A percentile compares a stretch with the other conserved stretches of the same genome.
Evolutionary conservation across 2,888 invertebrate species (phyloP).

Genomic region (Thelaira solivaga): DNA sequence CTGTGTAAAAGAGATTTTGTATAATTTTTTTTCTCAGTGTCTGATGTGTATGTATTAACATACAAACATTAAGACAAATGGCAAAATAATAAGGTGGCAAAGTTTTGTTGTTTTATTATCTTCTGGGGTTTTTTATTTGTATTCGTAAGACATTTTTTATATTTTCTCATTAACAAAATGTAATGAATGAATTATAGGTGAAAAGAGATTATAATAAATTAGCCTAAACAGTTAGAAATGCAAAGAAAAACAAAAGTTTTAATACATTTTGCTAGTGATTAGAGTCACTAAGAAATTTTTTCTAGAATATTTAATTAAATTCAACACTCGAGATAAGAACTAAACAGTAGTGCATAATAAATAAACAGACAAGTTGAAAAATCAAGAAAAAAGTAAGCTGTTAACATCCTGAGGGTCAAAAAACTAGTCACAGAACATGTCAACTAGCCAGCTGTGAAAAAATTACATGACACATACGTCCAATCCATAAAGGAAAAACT

Average conservation of each 20-base stretch:
- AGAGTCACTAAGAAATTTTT: background rate
- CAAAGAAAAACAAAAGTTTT: constrained; percentile 21
- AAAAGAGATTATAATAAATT: constrained; percentile 54
- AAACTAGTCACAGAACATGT: too few species aligned
- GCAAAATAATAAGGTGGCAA: constrained; percentile 57
- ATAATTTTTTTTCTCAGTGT: constrained; percentile 22
- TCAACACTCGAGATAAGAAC: too few species aligned
- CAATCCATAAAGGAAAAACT: too few species aligned
- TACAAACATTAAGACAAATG: constrained; percentile 54
- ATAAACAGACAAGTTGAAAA: too few species aligned
- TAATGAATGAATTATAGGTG: constrained; percentile 47
- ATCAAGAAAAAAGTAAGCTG: too few species aligned
- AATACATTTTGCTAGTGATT: constrained; percentile 13
- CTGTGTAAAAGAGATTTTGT: constrained; percentile 50
- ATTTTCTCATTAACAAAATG: constrained; percentile 15
- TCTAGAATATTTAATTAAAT: too few species aligned
- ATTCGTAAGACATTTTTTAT: background rate
- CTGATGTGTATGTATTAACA: background rate
- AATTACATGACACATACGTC: too few species aligned
- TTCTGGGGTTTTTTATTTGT: background rate
- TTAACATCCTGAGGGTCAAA: too few species aligned
- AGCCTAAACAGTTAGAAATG: background rate
- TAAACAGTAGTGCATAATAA: too few species aligned
- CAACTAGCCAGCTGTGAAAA: too few species aligned
- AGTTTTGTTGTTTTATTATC: constrained; percentile 10